These are phyloP conservation scores for Archips xylosteana DNA, from an alignment of 2,888 invertebrate genomes.

Conservation along the genomic window DNA sequence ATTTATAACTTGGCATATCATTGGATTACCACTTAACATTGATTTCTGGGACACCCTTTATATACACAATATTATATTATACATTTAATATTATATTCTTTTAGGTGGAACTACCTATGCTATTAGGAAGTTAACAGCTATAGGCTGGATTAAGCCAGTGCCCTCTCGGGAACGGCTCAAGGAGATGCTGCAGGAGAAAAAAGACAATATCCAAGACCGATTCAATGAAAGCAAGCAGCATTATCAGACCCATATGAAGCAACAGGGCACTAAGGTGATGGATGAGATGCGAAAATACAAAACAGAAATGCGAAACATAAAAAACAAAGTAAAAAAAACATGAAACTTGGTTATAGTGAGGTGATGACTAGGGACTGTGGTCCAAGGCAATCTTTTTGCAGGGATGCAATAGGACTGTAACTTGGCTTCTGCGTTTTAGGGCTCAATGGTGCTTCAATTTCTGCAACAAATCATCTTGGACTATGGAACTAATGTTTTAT, in stretches of 20 bases:
- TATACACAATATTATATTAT: too few species aligned
- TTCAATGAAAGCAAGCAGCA: slow-evolving; percentile 85
- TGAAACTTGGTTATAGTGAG: background rate
- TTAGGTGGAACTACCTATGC: slow-evolving; percentile 94
- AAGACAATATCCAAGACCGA: slow-evolving; percentile 86
- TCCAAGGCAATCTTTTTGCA: background rate
- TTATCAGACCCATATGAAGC: slow-evolving; percentile 74
- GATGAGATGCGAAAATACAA: slow-evolving; percentile 82
- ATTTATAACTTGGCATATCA: too few species aligned
- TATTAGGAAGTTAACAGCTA: slow-evolving; percentile 91
- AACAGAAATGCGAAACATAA: slow-evolving; percentile 77
- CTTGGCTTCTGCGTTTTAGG: background rate
- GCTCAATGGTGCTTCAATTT: background rate
- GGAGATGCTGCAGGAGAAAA: slow-evolving; percentile 87
- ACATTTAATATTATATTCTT: slow-evolving; percentile 46
- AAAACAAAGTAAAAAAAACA: slow-evolving; percentile 77
- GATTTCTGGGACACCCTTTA: too few species aligned
- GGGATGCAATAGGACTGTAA: background rate
- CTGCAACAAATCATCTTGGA: background rate
- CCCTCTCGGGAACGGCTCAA: slow-evolving; percentile 88
- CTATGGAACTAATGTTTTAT: background rate
- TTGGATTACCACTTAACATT: too few species aligned
- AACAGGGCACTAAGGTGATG: slow-evolving; percentile 77
- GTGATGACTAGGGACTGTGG: background rate
- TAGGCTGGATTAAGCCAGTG: slow-evolving; percentile 94